These are phyloP conservation scores for Apostichopus californicus DNA, from an alignment of 35 echinoderm and acorn worm species.

Conservation along the genomic window DNA sequence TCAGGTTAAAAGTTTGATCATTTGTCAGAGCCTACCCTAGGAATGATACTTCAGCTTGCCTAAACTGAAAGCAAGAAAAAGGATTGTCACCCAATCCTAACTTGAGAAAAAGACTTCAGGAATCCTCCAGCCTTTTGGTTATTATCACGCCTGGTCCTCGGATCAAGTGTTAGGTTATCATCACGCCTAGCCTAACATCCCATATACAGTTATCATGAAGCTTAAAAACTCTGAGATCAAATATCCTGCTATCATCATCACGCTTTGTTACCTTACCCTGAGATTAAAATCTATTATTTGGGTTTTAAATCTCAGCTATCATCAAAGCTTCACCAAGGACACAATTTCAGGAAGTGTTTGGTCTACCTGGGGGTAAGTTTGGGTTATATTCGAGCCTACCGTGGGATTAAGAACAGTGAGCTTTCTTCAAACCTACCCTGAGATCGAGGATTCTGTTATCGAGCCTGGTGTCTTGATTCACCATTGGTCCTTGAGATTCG, in stretches of 20 bases:
- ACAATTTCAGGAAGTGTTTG: not conserved
- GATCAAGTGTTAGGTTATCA: not conserved
- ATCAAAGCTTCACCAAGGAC: not conserved
- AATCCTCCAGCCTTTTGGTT: too few species aligned
- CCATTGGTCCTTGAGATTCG: slow-evolving; percentile 72
- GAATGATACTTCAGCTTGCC: too few species aligned
- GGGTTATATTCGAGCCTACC: slow-evolving; percentile 40
- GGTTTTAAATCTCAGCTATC: slow-evolving; percentile 5
- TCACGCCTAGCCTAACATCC: not conserved
- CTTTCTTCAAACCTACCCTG: slow-evolving; percentile 66
- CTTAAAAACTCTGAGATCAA: not conserved
- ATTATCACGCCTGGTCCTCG: too few species aligned
- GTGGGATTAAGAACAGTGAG: slow-evolving; percentile 76
- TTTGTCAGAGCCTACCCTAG: too few species aligned
- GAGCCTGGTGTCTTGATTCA: slow-evolving; percentile 92
- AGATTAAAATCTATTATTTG: not conserved
- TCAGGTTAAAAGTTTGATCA: too few species aligned
- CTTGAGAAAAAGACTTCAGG: too few species aligned
- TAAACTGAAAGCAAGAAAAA: too few species aligned
- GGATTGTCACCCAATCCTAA: too few species aligned
- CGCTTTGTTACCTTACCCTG: not conserved
- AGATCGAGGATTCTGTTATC: slow-evolving; percentile 96
- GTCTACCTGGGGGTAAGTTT: not conserved
- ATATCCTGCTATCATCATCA: not conserved
- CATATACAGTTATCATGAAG: not conserved